Base-by-base conservation (phyloP, 1,140 invertebrate species). In the Zaprionus taronus region DNA sequence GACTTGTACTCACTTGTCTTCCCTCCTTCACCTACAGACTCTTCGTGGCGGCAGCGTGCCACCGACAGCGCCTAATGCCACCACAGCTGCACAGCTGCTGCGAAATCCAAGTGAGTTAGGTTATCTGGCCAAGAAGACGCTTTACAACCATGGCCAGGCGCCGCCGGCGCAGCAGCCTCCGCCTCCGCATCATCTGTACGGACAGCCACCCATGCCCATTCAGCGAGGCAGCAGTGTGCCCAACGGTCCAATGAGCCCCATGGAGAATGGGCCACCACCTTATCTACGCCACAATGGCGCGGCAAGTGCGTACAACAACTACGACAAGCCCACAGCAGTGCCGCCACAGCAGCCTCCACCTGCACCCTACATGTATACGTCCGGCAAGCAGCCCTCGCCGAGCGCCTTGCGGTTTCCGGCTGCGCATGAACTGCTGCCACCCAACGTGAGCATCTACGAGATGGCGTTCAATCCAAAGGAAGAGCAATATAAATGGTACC, bases 401-500 rank as follows among this genome's bases (percentile, higher is more conserved):
- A 94, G 77, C 17, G 81, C 93, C 57, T 55, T 91, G 77, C 69
- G 81, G 20, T 79, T 91, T 80, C 93, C 74, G 62, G 93, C 72
- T 78, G 93, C 62, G 68, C 91, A 90, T 7, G 92, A 93, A 49
- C 67, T 93, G 24, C 70, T 92, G 73, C 91, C 92, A n/a, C 89
- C 93, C 11, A 93, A 93, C 75, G 89, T 93, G 26, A 92, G 71
- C 67, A 92, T 93, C 64, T 93, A 91, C 49, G 92, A 93, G 22
- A 93, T 93, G 92, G 89, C 91, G 3, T 91, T 91, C 41, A 91
- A 92, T 53, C 76, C 92, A 1, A 93, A 92, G 73, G 92, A 93
- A 36, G 85, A 89, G 63, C 92, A 93, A 68, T 92, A 92, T 36
- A 92, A 92, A 60, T 93, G 91, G 91, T 93, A 91, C 44, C 67